Percentiles rank a stretch among this genome's conserved stretches.
Evolutionary conservation across 1,140 invertebrate genomes (phyloP).

Genomic region (Pantala flavescens): DNA sequence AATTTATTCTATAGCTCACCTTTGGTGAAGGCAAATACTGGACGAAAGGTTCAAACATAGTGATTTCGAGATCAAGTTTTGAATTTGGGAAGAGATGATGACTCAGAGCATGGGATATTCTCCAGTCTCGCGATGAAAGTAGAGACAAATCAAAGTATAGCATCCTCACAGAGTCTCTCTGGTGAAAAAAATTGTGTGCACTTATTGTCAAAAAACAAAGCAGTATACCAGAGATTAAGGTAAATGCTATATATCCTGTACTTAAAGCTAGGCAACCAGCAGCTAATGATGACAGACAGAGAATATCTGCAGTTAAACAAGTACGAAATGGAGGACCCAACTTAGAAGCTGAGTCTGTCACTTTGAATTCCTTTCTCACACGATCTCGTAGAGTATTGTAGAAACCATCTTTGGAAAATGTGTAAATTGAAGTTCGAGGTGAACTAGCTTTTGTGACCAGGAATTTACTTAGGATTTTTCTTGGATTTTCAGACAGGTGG

Average conservation of each 20-base stretch:
- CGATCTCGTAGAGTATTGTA: slow-evolving; percentile 49
- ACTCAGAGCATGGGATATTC: slow-evolving; percentile 63
- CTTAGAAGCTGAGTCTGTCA: slow-evolving; percentile 4
- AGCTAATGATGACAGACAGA: slow-evolving; percentile 39
- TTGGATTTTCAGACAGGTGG: slow-evolving; percentile 39
- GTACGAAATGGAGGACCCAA: slow-evolving; percentile 20
- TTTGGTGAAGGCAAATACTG: neutral
- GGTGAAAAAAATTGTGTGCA: slow-evolving; percentile 75
- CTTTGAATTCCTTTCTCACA: slow-evolving; percentile 41
- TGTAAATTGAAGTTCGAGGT: slow-evolving; percentile 45
- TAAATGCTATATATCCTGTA: slow-evolving; percentile 33
- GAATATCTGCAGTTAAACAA: slow-evolving; percentile 37
- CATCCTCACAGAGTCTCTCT: slow-evolving; percentile 69
- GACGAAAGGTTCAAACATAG: neutral
- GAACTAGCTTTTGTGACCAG: slow-evolving; percentile 43
- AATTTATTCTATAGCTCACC: neutral
- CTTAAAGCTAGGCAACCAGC: slow-evolving; percentile 40
- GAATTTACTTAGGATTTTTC: slow-evolving; percentile 46
- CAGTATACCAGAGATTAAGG: slow-evolving; percentile 41
- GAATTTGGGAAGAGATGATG: slow-evolving; percentile 76
- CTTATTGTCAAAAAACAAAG: slow-evolving; percentile 45
- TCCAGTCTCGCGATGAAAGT: slow-evolving; percentile 59
- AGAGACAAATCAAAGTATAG: slow-evolving; percentile 62
- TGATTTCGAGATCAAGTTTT: slow-evolving; percentile 55
- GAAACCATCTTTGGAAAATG: slow-evolving; percentile 58